phyloP scores from a whole-genome alignment of 2,113 vertebrate species.

The Lagopus muta region DNA sequence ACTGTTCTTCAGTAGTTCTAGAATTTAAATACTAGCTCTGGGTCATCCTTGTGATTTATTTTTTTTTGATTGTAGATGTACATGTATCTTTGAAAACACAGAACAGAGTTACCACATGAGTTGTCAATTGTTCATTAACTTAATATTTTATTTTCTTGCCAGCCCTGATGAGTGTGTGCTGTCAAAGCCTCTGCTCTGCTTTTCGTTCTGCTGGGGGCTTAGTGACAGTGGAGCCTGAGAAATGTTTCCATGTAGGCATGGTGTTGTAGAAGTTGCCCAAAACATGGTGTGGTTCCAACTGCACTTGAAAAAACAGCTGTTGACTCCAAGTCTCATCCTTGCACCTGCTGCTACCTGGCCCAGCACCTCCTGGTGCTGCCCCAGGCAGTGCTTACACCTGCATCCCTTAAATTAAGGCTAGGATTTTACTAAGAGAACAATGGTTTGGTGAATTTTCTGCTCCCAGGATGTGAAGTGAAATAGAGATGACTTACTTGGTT shows the following conservation, averaged over 20 bases:
- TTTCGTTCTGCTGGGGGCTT: neutral
- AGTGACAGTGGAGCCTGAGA: neutral
- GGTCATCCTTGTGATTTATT: neutral
- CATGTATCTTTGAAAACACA: neutral
- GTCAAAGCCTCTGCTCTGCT: neutral
- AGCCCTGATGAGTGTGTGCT: neutral
- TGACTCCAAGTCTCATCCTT: neutral
- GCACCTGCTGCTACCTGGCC: neutral
- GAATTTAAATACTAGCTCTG: neutral
- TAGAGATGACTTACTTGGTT: neutral
- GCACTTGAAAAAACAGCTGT: neutral
- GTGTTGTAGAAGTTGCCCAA: constrained; percentile 25
- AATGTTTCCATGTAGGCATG: neutral
- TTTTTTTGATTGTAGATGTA: neutral
- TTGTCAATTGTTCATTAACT: neutral
- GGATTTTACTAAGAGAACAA: neutral
- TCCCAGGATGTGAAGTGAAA: neutral
- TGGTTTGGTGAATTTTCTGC: neutral
- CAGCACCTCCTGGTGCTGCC: neutral
- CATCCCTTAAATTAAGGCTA: fast-evolving
- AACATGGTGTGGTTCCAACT: constrained; percentile 10
- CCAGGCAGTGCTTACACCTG: neutral
- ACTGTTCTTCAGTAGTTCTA: constrained; percentile 12
- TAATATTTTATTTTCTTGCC: neutral
- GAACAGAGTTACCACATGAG: neutral